Evolutionary conservation across 1,140 invertebrate species (phyloP), one percentile per base, ranked within the genome.

Genomic region (Philaenus spumarius): DNA sequence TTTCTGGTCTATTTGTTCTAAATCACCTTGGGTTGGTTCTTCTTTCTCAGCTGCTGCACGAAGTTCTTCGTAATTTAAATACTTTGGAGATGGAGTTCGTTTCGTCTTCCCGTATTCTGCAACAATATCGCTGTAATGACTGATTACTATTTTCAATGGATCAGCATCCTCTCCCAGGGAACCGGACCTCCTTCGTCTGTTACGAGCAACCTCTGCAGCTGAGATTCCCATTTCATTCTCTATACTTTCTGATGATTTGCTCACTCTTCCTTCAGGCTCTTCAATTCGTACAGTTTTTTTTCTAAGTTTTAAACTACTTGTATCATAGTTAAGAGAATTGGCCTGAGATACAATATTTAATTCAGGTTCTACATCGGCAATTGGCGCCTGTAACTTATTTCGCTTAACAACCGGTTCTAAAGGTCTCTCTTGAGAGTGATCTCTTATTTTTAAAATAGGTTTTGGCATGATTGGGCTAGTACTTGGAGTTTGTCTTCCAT

Each of bases 101-200:
- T 79, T 82, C 20, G 73, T 71, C 58, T 68, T 67, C 26, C 80
- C 80, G 52, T 82, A 82, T 69, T 84, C 82, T 58, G 80, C 81
- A 1, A 90, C 85, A 55, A 92, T 83, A 68, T 88, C 87, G 17
- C 84, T 85, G 62, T 92, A 92, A 67, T 89, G 85, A 73, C 87
- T 85, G 15, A 87, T 82, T 0, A 87, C 79, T 1, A 84, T 84
- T 67, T 81, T 82, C 1, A 81, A 72, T 68, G 60, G 52, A 20
- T 65, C 61, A 1, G 14, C 7, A 3, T 46, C 47, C 3, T 58
- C 54, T 1, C 22, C 17, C 11, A 39, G 9, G 19, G n/a, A 20
- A 46, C 22, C 39, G 1, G 17, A 23, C 23, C 48, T 40, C 9
- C 51, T 55, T 34, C 59, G 34, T 42, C 62, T 61, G 40, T 66